Evolutionary conservation across 2,797 vertebrate species (phyloP).

Genomic region (Lithobates pipiens): DNA sequence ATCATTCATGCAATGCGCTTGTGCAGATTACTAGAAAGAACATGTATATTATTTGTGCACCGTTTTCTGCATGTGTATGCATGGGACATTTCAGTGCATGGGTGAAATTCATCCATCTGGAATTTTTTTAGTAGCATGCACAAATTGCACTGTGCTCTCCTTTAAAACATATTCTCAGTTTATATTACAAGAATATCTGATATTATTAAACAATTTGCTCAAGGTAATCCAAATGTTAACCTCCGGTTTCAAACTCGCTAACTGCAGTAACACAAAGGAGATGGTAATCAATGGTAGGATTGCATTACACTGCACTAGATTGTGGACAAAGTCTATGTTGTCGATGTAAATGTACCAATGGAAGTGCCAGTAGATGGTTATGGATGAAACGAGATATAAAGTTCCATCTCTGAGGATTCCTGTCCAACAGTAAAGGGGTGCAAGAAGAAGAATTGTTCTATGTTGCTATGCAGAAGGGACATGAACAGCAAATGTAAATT

Average conservation of each 20-base stretch:
- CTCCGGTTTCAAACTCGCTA: not conserved
- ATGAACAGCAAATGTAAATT: no score
- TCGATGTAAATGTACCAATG: no score
- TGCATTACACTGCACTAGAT: not conserved
- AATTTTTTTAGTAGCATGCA: not conserved
- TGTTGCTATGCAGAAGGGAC: not conserved
- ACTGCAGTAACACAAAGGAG: not conserved
- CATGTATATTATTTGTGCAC: not conserved
- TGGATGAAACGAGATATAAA: not conserved
- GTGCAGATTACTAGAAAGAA: not conserved
- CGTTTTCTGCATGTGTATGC: not conserved
- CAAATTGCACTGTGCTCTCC: not conserved
- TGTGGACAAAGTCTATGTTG: not conserved
- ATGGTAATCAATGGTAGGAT: not conserved
- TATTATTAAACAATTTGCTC: no score
- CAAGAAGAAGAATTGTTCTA: not conserved
- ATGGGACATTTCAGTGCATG: not conserved
- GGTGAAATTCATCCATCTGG: not conserved
- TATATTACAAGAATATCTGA: not conserved
- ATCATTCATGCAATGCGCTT: slow-evolving; percentile 15
- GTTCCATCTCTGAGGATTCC: not conserved
- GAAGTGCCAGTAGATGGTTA: no score
- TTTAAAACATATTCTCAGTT: not conserved
- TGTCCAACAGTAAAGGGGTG: no score
- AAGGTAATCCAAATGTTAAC: not conserved